Evolutionary conservation across 2,113 vertebrate species (phyloP).

Genomic region (Pachypanchax playfairii): DNA sequence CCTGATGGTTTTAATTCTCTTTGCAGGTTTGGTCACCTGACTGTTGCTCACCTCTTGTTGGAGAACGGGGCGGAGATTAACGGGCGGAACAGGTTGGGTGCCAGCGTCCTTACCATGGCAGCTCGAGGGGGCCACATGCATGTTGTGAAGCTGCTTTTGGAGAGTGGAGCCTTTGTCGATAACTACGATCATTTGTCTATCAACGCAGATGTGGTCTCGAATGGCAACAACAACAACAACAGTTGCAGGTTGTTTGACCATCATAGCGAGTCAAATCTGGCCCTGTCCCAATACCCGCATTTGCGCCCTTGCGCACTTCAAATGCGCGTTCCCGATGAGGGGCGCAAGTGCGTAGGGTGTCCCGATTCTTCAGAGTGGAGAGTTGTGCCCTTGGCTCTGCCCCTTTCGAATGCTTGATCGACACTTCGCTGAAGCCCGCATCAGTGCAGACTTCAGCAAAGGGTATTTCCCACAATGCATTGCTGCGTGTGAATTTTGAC

Average conservation of each 20-base stretch:
- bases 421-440: no score
- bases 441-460: no score
- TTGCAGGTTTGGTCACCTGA: conserved; percentile 89
- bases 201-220: conserved; percentile 61
- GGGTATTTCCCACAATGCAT: no score
- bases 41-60: conserved; percentile 88
- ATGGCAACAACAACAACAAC: conserved; percentile 73
- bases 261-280: background rate
- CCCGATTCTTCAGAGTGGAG: no score
- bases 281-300: no score
- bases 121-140: conserved; percentile 89
- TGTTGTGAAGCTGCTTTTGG: conserved; percentile 89
- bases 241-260: conserved; percentile 63
- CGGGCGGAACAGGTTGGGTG: conserved; percentile 91
- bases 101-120: conserved; percentile 90
- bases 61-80: conserved; percentile 95
- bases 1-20: no score
- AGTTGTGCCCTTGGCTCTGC: no score
- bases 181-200: conserved; percentile 83
- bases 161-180: conserved; percentile 88
- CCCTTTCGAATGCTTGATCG: no score
- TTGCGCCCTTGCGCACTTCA: no score
- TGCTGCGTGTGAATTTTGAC: no score
- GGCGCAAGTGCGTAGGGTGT: no score
- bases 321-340: no score